Percentiles rank a stretch among this genome's conserved stretches.
phyloP scores from a whole-genome alignment of 2,113 vertebrate genomes.

The Carassius gibelio region DNA sequence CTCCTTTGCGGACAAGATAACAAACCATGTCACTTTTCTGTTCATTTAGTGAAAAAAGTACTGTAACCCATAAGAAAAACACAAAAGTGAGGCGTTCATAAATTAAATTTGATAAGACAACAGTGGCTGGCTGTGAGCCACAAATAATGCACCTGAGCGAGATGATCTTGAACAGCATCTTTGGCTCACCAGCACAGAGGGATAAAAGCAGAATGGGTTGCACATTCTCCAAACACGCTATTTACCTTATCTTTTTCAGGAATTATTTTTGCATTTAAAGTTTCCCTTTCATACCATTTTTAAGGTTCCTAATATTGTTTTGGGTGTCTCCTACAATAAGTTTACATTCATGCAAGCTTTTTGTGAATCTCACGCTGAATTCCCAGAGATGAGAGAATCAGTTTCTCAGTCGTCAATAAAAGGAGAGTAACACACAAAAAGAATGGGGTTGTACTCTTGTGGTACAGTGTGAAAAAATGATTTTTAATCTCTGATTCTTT shows the following conservation, averaged over 20 bases:
- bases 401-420: no score
- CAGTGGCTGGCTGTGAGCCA: constrained; percentile 40
- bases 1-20: constrained; percentile 42
- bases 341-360: no score
- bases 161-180: constrained; percentile 14
- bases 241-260: neutral
- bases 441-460: no score
- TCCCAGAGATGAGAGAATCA: no score
- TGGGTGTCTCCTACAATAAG: no score
- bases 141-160: neutral
- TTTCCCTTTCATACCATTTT: no score
- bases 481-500: no score
- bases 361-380: no score
- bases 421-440: no score
- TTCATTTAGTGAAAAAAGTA: constrained; percentile 21
- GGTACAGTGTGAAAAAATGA: no score
- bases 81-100: constrained; percentile 24
- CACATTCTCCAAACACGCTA: neutral
- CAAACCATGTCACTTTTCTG: constrained; percentile 27
- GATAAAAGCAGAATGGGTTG: neutral
- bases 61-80: constrained; percentile 43
- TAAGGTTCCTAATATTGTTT: no score
- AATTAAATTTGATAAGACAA: constrained; percentile 47
- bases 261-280: neutral
- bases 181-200: neutral